Evolutionary conservation across 1,140 invertebrate species (phyloP).

Genomic region (Rhysida immarginata): DNA sequence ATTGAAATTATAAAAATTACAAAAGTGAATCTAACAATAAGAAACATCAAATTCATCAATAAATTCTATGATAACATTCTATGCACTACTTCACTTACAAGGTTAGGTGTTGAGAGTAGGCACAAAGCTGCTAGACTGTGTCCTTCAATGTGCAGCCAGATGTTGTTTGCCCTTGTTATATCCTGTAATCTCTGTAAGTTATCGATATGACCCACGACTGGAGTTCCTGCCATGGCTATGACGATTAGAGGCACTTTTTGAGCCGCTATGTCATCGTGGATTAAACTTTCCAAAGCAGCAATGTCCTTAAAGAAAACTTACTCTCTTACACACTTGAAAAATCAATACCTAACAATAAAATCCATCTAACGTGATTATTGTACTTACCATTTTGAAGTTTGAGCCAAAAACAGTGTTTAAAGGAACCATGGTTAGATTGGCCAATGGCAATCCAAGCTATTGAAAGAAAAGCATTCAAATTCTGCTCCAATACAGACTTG

Average conservation of each 20-base stretch:
- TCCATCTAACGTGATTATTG: too few relatives aligned
- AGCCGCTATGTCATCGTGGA: conserved; percentile 57
- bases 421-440: conserved; percentile 67
- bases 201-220: conserved; percentile 64
- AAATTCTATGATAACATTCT: too few relatives aligned
- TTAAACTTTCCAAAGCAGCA: conserved; percentile 55
- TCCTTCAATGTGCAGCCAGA: conserved; percentile 76
- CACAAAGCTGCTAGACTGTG: conserved; percentile 57
- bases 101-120: conserved; percentile 33
- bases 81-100: conserved; percentile 19
- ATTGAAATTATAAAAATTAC: neutral
- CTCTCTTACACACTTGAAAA: too few relatives aligned
- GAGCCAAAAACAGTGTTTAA: conserved; percentile 49
- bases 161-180: conserved; percentile 55
- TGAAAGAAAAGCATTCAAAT: conserved; percentile 17
- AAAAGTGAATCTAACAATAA: too few relatives aligned
- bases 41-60: neutral
- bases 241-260: conserved; percentile 62
- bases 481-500: too few relatives aligned
- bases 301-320: conserved; percentile 39
- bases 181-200: conserved; percentile 53
- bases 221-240: conserved; percentile 61
- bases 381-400: conserved; percentile 30
- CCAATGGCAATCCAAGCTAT: conserved; percentile 54
- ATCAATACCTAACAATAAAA: too few relatives aligned